Base-by-base conservation (phyloP, 2,113 vertebrate species). In the Synchiropus splendidus region DNA sequence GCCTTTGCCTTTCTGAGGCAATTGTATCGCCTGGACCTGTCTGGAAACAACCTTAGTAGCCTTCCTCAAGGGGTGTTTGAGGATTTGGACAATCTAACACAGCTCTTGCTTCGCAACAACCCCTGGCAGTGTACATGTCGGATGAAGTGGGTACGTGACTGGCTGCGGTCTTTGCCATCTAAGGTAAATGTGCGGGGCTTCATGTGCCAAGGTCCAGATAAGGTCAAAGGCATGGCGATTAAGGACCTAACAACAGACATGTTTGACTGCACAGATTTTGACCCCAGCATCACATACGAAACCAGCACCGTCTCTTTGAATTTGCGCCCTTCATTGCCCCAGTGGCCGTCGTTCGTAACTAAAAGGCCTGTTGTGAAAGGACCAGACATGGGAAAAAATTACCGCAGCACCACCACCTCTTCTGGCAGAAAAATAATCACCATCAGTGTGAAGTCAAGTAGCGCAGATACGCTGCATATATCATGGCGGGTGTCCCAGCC, bases 81-180 rank as follows among this genome's bases (percentile, higher is more conserved):
- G 58, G 92, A 95, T 62, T 83, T 99, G 83, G 92, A 98, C 83
- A 98, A 98, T 69, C 92, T 99, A 70, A 97, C 95, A 40, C 95
- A 99, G 16, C 80, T 99, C 53, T 89, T 97, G 67, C 87, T 99
- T 54, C 90, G 95, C 45, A 98, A 90, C 88, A 99, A 99, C 70
- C 95, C 94, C 0, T 99, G 94, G 95, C 84, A 95, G 47, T 99
- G 95, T n/a, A 94, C 87, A 16, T 99, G 95, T 83, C 87, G 87
- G 64, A 95, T 99, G 92, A 97, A 92, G 76, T 99, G 95, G 95
- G 92, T 98, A 8, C 89, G 93, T 0, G 92, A 99, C 67, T 99
- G 95, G 95, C 77, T 98, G 44, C 88, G 92, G 9, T 88, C 87
- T 0, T 50, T 97, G 52, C 91, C 92, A 15, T 69, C 89, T 11